phyloP scores from a whole-genome alignment of 2,113 vertebrate species.

The Pluvialis apricaria region DNA sequence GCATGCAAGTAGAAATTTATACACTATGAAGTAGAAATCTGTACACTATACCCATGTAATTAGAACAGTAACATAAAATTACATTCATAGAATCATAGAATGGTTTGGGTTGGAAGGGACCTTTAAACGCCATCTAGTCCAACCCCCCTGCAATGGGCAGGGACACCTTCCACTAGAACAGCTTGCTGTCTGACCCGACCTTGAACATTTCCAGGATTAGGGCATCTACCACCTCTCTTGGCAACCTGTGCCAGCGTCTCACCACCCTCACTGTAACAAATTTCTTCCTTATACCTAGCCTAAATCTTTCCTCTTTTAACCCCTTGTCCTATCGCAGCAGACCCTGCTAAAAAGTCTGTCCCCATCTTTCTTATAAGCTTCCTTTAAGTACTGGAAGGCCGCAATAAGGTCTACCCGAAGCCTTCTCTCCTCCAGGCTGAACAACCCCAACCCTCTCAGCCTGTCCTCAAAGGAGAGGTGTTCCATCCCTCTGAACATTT shows the following conservation, averaged over 20 bases:
- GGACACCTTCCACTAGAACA: not conserved
- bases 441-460: not conserved
- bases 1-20: not conserved
- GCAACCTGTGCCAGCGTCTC: not conserved
- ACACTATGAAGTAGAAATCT: not conserved
- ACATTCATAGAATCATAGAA: not conserved
- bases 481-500: not conserved
- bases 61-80: not conserved
- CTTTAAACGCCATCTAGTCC: not conserved
- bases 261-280: not conserved
- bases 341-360: not conserved
- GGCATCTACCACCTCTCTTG: not conserved
- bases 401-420: not conserved
- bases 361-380: not conserved
- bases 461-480: not conserved
- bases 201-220: not conserved
- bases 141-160: not conserved
- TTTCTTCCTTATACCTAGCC: not conserved
- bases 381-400: not conserved
- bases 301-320: not conserved
- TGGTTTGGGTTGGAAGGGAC: not conserved
- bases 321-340: not conserved
- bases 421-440: not conserved
- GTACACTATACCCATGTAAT: not conserved
- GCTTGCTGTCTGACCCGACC: not conserved